Conservation (phyloP, 2,113 vertebrate species). For the Gobio gobio region DNA sequence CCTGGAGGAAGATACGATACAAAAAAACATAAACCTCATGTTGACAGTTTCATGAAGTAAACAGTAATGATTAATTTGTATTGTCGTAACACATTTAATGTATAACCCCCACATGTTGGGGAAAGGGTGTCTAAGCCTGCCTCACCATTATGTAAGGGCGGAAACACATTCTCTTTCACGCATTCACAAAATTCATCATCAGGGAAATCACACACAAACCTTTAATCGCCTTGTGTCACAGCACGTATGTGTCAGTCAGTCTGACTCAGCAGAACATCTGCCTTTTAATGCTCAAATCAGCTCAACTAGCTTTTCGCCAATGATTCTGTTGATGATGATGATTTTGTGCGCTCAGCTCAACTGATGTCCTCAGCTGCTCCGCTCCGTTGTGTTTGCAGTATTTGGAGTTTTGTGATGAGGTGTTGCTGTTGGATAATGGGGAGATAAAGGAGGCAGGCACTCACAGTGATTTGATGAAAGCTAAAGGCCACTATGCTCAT, state of each 20-base stretch:
- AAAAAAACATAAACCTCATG: neutral
- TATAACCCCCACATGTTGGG: neutral
- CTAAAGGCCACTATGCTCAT: conserved; percentile 75
- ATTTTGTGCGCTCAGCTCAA: neutral
- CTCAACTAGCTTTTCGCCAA: neutral
- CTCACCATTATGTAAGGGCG: neutral
- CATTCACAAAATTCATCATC: neutral
- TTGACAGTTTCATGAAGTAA: neutral
- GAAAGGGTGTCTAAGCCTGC: neutral
- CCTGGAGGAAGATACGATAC: neutral
- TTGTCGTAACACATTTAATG: neutral
- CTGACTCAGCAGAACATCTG: neutral
- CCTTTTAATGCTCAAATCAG: conserved; percentile 34
- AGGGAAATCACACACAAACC: neutral
- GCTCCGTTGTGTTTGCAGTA: conserved; percentile 68
- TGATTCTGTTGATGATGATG: too few species aligned
- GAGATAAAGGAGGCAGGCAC: conserved; percentile 79
- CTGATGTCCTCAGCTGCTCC: neutral
- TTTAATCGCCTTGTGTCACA: conserved; percentile 27
- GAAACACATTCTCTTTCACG: neutral
- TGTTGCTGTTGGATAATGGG: conserved; percentile 82
- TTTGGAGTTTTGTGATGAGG: conserved; percentile 83
- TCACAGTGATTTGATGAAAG: conserved; percentile 74
- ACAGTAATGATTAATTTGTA: neutral
- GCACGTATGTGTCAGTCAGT: neutral